Conservation (phyloP, 1,140 invertebrate genomes). For the Saccostrea echinata region DNA sequence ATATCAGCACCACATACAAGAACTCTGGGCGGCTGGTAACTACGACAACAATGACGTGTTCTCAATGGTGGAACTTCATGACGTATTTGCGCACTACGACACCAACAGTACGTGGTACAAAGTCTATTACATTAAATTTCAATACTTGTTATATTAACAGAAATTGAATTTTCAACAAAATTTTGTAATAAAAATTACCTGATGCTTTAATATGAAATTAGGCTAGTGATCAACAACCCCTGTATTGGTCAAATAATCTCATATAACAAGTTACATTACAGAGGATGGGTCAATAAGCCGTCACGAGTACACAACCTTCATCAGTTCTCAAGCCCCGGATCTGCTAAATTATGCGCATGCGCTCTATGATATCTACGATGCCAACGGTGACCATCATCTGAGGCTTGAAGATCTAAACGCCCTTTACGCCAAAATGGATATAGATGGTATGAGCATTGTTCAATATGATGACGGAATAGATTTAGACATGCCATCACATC, state of each 20-base stretch:
- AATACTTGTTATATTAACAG: neutral
- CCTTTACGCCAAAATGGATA: slow-evolving; percentile 49
- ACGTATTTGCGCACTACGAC: slow-evolving; percentile 36
- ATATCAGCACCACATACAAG: slow-evolving; percentile 10
- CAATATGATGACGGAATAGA: too few species aligned
- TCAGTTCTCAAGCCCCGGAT: slow-evolving; percentile 37
- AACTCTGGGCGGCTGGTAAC: slow-evolving; percentile 41
- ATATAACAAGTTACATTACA: neutral
- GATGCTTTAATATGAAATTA: neutral
- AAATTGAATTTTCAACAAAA: neutral
- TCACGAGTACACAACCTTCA: slow-evolving; percentile 50
- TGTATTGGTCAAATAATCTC: neutral
- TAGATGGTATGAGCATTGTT: slow-evolving; percentile 36
- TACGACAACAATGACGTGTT: slow-evolving; percentile 1
- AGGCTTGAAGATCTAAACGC: slow-evolving; percentile 20
- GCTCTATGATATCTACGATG: slow-evolving; percentile 56
- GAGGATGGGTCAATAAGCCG: slow-evolving; percentile 52
- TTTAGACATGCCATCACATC: too few species aligned
- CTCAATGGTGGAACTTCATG: slow-evolving; percentile 36
- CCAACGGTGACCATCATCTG: slow-evolving; percentile 54
- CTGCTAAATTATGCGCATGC: slow-evolving; percentile 43
- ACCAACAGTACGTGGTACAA: slow-evolving; percentile 34
- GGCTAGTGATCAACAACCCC: too few species aligned
- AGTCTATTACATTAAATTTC: too few species aligned
- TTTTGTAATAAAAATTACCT: neutral